These are phyloP conservation scores for Takifugu rubripes DNA, from an alignment of 2,797 vertebrate genomes.

Conservation along the genomic window DNA sequence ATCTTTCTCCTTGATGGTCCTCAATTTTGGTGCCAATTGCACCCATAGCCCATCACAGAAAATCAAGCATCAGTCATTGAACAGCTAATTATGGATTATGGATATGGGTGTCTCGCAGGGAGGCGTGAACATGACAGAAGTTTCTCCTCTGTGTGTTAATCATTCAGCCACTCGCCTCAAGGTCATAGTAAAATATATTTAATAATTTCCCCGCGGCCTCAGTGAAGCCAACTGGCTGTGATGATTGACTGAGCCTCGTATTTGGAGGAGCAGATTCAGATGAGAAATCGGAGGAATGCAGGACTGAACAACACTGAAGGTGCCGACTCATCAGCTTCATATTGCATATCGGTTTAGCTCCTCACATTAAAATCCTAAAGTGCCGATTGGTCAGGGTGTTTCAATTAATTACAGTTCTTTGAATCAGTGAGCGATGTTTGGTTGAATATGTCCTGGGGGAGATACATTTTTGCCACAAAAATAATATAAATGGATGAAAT, in stretches of 20 bases:
- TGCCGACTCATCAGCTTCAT: background rate
- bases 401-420: constrained; percentile 62
- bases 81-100: constrained; percentile 42
- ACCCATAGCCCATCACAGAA: constrained; percentile 17
- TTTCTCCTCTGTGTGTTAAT: constrained; percentile 33
- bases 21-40: constrained; percentile 35
- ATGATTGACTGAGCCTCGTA: constrained; percentile 1
- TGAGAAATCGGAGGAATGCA: constrained; percentile 1
- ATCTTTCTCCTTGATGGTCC: constrained; percentile 25
- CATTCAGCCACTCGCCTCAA: constrained; percentile 36
- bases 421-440: constrained; percentile 57
- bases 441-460: constrained; percentile 25
- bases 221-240: constrained; percentile 2
- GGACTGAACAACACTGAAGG: background rate
- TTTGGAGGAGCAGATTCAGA: background rate
- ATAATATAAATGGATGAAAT: constrained; percentile 9
- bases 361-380: constrained; percentile 21
- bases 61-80: constrained; percentile 44
- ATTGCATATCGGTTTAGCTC: constrained; percentile 9
- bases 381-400: constrained; percentile 55
- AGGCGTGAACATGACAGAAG: constrained; percentile 4
- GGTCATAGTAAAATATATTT: constrained; percentile 30
- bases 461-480: constrained; percentile 14
- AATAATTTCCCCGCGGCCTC: constrained; percentile 22
- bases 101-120: constrained; percentile 3